These are phyloP conservation scores for Chaetodon trifascialis DNA, from an alignment of 2,113 vertebrate species.

Conservation along the genomic window DNA sequence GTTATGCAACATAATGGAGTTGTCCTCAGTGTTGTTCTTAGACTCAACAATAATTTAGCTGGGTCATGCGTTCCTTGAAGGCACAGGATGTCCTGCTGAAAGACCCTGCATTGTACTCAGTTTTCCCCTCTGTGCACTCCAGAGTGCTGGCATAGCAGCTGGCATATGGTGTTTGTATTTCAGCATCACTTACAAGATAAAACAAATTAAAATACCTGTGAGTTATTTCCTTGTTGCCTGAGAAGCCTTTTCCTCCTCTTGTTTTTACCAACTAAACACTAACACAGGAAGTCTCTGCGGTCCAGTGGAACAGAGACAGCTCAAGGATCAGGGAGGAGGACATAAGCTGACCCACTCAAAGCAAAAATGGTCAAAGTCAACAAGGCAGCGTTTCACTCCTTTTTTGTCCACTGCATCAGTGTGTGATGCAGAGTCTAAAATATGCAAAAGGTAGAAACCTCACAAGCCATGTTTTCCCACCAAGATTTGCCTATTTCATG, in stretches of 20 bases:
- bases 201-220: slow-evolving; percentile 26
- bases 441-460: slow-evolving; percentile 16
- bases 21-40: slow-evolving; percentile 33
- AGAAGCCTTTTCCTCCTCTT: slow-evolving; percentile 32
- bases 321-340: slow-evolving; percentile 21
- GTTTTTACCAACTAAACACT: slow-evolving; percentile 38
- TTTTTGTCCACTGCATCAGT: neutral
- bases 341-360: neutral
- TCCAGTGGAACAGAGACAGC: slow-evolving; percentile 28
- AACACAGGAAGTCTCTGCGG: slow-evolving; percentile 62
- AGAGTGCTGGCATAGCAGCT: neutral
- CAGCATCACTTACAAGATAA: slow-evolving; percentile 12
- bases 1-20: slow-evolving; percentile 52
- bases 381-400: neutral
- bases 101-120: slow-evolving; percentile 35
- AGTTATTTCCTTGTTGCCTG: slow-evolving; percentile 30
- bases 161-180: slow-evolving; percentile 1
- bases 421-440: neutral
- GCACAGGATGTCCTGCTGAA: slow-evolving; percentile 69
- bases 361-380: slow-evolving; percentile 25
- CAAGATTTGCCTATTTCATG: neutral
- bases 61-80: slow-evolving; percentile 42
- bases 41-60: slow-evolving; percentile 55
- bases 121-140: neutral
- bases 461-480: neutral